Evolutionary conservation across 2,113 vertebrate genomes (phyloP).

Genomic region (Sander lucioperca): DNA sequence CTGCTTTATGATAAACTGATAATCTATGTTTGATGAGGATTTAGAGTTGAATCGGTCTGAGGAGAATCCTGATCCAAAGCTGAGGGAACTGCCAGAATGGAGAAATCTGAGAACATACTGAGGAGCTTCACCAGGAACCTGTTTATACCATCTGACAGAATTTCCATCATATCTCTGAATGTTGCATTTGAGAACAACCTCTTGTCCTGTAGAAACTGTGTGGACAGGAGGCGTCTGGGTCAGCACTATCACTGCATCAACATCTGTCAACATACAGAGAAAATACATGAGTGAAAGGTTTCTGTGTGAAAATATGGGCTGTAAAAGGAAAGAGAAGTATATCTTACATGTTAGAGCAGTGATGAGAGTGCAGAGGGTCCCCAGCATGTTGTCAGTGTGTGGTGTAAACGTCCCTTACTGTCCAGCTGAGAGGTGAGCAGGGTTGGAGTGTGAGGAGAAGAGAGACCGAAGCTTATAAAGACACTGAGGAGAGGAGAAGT

Average conservation of each 20-base stretch:
- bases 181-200: slow-evolving; percentile 56
- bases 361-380: slow-evolving; percentile 57
- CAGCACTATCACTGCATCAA: slow-evolving; percentile 42
- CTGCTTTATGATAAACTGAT: slow-evolving; percentile 40
- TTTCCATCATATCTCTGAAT: rapidly evolving
- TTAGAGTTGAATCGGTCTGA: slow-evolving; percentile 29
- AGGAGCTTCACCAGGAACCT: slow-evolving; percentile 54
- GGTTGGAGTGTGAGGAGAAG: slow-evolving; percentile 35
- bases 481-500: slow-evolving; percentile 16
- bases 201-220: slow-evolving; percentile 48
- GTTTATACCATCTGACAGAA: slow-evolving; percentile 22
- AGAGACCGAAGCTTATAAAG: slow-evolving; percentile 28
- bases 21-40: slow-evolving; percentile 25
- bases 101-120: neutral
- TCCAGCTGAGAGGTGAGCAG: neutral
- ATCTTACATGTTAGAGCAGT: slow-evolving; percentile 61
- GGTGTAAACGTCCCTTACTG: slow-evolving; percentile 27
- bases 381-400: no score
- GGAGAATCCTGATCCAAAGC: slow-evolving; percentile 59
- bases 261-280: slow-evolving; percentile 32
- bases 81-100: rapidly evolving
- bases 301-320: neutral
- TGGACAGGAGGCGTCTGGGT: slow-evolving; percentile 43
- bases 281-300: neutral
- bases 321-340: neutral